phyloP scores from a whole-genome alignment of 2,113 vertebrate genomes.

The Noturus placidus region DNA sequence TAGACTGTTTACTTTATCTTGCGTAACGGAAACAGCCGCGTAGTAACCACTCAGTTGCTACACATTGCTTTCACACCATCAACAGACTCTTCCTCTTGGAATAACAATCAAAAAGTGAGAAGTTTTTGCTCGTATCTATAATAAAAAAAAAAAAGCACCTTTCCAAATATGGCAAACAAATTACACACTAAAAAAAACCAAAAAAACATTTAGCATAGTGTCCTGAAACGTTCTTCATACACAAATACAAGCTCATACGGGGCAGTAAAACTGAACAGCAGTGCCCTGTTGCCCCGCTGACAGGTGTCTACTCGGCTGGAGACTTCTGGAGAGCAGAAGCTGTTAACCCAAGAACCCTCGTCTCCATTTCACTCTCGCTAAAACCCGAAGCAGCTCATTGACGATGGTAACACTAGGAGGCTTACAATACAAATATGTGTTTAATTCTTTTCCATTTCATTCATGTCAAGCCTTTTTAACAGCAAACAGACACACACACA shows the following conservation, averaged over 20 bases:
- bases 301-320: conserved; percentile 29
- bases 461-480: conserved; percentile 53
- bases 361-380: conserved; percentile 24
- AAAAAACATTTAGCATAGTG: background rate
- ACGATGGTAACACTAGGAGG: conserved; percentile 2
- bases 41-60: background rate
- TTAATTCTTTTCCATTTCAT: conserved; percentile 52
- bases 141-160: too few species aligned
- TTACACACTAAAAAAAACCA: background rate
- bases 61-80: background rate
- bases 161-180: background rate
- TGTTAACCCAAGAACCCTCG: conserved; percentile 17
- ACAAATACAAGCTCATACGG: background rate
- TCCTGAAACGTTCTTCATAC: background rate
- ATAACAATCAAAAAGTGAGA: background rate
- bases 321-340: conserved; percentile 14
- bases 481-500: background rate
- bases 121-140: background rate
- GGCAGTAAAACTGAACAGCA: background rate
- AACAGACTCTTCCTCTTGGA: background rate
- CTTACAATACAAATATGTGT: conserved; percentile 68
- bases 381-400: background rate
- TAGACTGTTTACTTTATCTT: background rate
- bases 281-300: conserved; percentile 24
- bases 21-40: background rate